A percentile compares a stretch with the other conserved stretches of the same genome.
Conservation (phyloP, 2,113 vertebrate genomes). For the Dasyurus viverrinus region DNA sequence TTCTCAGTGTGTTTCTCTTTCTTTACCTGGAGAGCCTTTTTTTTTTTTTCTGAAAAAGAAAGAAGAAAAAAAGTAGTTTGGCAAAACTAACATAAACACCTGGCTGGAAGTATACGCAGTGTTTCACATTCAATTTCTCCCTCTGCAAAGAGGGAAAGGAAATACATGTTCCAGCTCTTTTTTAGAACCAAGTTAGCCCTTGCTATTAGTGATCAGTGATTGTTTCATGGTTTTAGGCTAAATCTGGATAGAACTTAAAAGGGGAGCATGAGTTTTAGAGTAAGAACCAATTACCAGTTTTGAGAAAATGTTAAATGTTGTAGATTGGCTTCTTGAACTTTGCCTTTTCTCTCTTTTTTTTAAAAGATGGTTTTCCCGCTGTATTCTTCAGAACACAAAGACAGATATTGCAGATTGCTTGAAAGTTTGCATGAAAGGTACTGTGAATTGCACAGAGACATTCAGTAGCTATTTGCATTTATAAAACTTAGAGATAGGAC, state of each 20-base stretch:
- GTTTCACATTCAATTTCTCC: not conserved
- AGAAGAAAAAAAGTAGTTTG: not conserved
- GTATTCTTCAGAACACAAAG: constrained; percentile 72
- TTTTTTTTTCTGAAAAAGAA: not conserved
- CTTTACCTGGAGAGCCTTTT: not conserved
- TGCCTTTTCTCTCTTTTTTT: not conserved
- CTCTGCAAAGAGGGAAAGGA: not conserved
- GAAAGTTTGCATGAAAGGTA: constrained; percentile 83
- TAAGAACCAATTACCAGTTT: not conserved
- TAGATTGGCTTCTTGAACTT: not conserved
- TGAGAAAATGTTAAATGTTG: not conserved
- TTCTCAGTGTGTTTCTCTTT: not conserved
- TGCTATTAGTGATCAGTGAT: not conserved
- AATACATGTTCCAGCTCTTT: not conserved
- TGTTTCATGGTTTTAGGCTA: not conserved
- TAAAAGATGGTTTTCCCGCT: constrained; percentile 83
- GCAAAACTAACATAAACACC: not conserved
- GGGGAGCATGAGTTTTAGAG: not conserved
- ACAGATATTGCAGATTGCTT: constrained; percentile 76
- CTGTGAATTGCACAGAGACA: not conserved
- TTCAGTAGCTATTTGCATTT: not conserved
- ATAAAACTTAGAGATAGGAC: not conserved
- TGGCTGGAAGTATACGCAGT: not conserved
- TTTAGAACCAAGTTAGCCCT: not conserved
- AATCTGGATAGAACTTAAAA: not conserved